A percentile compares a stretch with the other conserved stretches of the same genome.
phyloP scores from a whole-genome alignment of 2,797 vertebrate species.

The Netta rufina region DNA sequence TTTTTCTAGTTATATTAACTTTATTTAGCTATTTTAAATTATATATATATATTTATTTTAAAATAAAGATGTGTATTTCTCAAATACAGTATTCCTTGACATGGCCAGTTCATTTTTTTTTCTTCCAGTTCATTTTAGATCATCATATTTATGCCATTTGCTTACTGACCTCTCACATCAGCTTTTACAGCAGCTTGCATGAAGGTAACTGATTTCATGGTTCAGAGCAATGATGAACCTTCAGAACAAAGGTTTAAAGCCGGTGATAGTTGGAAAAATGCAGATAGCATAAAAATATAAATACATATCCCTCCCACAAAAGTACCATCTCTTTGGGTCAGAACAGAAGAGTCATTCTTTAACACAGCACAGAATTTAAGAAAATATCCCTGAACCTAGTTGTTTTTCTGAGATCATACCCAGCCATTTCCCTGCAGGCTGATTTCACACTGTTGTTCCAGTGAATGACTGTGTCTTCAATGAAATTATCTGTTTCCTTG shows the following conservation, averaged over 20 bases:
- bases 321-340: not conserved
- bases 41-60: constrained; percentile 26
- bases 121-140: constrained; percentile 22
- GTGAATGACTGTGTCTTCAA: not conserved
- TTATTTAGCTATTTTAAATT: constrained; percentile 58
- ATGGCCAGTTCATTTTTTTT: not conserved
- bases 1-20: constrained; percentile 60
- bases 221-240: constrained; percentile 29
- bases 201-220: constrained; percentile 29
- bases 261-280: constrained; percentile 26
- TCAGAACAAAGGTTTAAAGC: constrained; percentile 46
- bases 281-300: constrained; percentile 40
- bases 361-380: constrained; percentile 5
- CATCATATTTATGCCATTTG: constrained; percentile 1
- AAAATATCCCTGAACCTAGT: constrained; percentile 49
- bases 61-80: constrained; percentile 57
- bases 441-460: constrained; percentile 23
- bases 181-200: constrained; percentile 58
- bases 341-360: constrained; percentile 31
- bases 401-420: constrained; percentile 1
- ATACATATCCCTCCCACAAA: constrained; percentile 43
- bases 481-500: constrained; percentile 23
- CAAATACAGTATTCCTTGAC: constrained; percentile 56
- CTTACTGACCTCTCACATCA: constrained; percentile 22
- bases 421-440: not conserved